phyloP scores from a whole-genome alignment of 2,888 invertebrate species.

The Pyrochroa serraticornis region DNA sequence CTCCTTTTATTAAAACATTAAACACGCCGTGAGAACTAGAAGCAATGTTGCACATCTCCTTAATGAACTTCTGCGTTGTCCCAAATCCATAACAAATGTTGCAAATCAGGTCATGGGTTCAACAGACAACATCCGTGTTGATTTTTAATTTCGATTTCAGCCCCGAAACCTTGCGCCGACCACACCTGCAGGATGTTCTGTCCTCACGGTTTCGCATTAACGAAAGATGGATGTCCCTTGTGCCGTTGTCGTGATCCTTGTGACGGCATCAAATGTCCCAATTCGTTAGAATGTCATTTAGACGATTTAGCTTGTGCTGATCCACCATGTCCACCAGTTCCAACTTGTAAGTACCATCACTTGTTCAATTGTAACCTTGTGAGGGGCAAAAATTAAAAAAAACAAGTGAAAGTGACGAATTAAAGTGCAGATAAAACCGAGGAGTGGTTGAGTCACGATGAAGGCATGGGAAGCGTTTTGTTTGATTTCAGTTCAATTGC shows the following conservation, averaged over 20 bases:
- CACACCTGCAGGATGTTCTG: conserved; percentile 88
- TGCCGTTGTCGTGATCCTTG: conserved; percentile 86
- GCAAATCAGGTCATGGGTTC: background rate
- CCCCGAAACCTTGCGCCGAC: conserved; percentile 74
- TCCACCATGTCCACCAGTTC: conserved; percentile 83
- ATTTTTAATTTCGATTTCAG: conserved; percentile 38
- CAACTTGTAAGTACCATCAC: conserved; percentile 68
- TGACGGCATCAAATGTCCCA: conserved; percentile 75
- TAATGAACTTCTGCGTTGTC: conserved; percentile 20
- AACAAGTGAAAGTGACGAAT: conserved; percentile 15
- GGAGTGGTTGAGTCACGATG: conserved; percentile 30
- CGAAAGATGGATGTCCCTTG: conserved; percentile 72
- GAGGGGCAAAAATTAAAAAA: conserved; percentile 24
- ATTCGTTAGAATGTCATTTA: conserved; percentile 76
- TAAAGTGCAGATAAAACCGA: conserved; percentile 20
- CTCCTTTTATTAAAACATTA: background rate
- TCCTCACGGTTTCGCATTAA: conserved; percentile 79
- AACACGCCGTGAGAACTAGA: background rate
- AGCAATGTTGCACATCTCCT: conserved; percentile 20
- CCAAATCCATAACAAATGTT: conserved; percentile 18
- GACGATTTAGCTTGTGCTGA: conserved; percentile 78
- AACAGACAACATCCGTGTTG: background rate
- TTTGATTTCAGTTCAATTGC: conserved; percentile 28
- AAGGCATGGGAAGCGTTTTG: conserved; percentile 26
- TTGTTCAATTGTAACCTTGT: conserved; percentile 12